Conservation (phyloP, 2,888 invertebrate genomes). For the Pachydiplax longipennis region DNA sequence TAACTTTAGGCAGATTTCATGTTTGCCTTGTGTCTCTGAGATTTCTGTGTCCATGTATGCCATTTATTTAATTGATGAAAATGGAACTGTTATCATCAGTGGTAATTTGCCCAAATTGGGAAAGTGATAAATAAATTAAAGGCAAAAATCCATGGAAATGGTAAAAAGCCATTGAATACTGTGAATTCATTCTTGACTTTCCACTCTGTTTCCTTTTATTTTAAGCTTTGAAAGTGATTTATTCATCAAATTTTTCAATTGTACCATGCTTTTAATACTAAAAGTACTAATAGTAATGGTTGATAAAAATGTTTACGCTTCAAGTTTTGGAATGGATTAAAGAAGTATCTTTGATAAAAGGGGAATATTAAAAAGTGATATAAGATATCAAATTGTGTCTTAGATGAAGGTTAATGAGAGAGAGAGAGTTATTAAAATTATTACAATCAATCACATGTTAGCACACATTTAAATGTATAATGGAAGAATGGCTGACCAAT, state of each 20-base stretch:
- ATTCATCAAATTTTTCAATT: not conserved
- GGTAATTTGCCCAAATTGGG: conserved; percentile 16
- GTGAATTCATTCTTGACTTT: conserved; percentile 19
- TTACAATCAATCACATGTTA: conserved; percentile 6
- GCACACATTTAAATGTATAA: conserved; percentile 23
- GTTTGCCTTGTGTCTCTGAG: not conserved
- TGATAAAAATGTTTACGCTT: conserved; percentile 27
- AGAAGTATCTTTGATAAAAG: conserved; percentile 42
- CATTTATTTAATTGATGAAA: conserved; percentile 19
- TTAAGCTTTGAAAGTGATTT: not conserved
- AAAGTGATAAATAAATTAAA: not conserved
- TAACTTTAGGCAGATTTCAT: conserved; percentile 21
- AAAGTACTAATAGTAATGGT: conserved; percentile 22
- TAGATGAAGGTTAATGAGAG: conserved; percentile 37
- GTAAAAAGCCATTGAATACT: conserved; percentile 2
- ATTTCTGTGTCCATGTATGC: conserved; percentile 4
- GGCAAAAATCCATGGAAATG: not conserved
- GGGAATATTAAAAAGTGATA: conserved; percentile 33
- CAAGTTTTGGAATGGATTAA: conserved; percentile 28
- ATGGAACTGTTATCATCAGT: conserved; percentile 14
- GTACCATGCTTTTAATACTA: not conserved
- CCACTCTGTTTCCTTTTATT: not conserved
- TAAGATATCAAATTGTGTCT: conserved; percentile 42
- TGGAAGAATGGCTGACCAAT: conserved; percentile 33
- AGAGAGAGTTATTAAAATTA: conserved; percentile 14